Evolutionary conservation across 2,113 vertebrate species (phyloP).

Genomic region (Labeo rohita): DNA sequence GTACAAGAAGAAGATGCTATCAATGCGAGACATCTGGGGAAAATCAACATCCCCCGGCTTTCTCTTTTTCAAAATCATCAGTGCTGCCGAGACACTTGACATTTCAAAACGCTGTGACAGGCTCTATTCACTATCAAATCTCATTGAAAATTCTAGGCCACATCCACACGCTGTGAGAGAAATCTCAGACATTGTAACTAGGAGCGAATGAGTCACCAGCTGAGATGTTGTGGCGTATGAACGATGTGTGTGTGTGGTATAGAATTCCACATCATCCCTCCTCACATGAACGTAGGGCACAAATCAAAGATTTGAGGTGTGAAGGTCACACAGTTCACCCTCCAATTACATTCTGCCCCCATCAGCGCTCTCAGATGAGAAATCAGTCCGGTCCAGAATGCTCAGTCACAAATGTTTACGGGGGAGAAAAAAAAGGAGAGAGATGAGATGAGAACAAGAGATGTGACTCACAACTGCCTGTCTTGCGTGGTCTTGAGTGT

Average conservation of each 20-base stretch:
- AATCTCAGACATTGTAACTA: slow-evolving; percentile 37
- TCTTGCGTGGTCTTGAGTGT: not conserved
- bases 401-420: not conserved
- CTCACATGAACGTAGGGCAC: not conserved
- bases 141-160: slow-evolving; percentile 49
- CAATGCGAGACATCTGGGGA: slow-evolving; percentile 12
- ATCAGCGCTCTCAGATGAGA: slow-evolving; percentile 2
- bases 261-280: not conserved
- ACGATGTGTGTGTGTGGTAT: slow-evolving; percentile 17
- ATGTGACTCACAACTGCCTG: not conserved
- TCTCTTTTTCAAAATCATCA: slow-evolving; percentile 29
- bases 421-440: not conserved
- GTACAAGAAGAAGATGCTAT: not conserved
- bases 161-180: slow-evolving; percentile 30
- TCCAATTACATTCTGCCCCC: not conserved
- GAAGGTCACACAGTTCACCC: not conserved
- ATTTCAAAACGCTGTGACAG: slow-evolving; percentile 41
- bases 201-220: slow-evolving; percentile 51
- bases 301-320: not conserved
- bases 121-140: slow-evolving; percentile 14
- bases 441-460: not conserved
- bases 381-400: slow-evolving; percentile 13
- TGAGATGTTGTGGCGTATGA: slow-evolving; percentile 11
- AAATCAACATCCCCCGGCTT: not conserved
- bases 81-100: slow-evolving; percentile 45